Conservation (phyloP, 1,140 invertebrate species). For the Diabrotica virgifera region DNA sequence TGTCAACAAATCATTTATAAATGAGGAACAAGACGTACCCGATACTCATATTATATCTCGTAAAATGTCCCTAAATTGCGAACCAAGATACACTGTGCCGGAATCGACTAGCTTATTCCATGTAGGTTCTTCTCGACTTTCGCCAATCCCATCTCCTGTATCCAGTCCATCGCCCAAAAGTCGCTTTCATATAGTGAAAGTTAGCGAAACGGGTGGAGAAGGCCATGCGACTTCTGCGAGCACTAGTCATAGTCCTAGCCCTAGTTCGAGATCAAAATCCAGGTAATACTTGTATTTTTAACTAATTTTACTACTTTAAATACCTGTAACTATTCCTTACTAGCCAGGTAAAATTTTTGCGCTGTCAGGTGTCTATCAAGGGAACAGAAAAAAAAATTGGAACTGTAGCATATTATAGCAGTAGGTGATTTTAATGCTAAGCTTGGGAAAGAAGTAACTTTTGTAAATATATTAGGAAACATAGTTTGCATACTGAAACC, state of each 20-base stretch:
- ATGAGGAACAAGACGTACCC: constrained; percentile 33
- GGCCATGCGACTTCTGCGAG: not conserved
- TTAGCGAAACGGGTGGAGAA: constrained; percentile 19
- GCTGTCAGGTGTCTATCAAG: too few species aligned
- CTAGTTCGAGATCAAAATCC: constrained; percentile 11
- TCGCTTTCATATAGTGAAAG: constrained; percentile 32
- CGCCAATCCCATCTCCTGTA: constrained; percentile 29
- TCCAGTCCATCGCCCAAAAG: constrained; percentile 28
- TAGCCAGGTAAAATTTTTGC: too few species aligned
- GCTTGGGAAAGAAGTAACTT: too few species aligned
- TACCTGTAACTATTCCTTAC: too few species aligned
- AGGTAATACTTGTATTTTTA: not conserved
- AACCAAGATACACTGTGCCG: constrained; percentile 31
- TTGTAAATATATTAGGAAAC: too few species aligned
- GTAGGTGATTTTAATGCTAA: too few species aligned
- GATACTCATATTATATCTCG: constrained; percentile 37
- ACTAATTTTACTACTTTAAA: too few species aligned
- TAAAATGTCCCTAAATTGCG: constrained; percentile 42
- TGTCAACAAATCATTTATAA: constrained; percentile 36
- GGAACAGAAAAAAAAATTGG: too few species aligned
- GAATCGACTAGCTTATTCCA: constrained; percentile 28
- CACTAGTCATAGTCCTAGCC: constrained; percentile 12
- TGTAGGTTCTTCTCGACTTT: constrained; percentile 28
- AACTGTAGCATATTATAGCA: too few species aligned
- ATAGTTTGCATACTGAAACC: too few species aligned